Conservation (phyloP, 2,888 invertebrate genomes). For the Blera fallax region DNA sequence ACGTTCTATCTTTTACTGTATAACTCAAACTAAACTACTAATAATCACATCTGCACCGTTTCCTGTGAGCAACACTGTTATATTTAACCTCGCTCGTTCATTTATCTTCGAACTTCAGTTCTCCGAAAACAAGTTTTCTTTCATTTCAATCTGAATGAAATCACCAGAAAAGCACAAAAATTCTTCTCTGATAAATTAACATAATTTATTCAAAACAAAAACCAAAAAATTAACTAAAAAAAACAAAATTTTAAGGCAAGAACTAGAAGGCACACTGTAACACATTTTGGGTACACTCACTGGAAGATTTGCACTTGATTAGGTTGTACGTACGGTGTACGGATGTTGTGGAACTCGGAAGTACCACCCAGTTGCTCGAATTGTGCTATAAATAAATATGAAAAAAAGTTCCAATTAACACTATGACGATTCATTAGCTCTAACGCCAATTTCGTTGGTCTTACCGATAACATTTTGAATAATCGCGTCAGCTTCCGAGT, state of each 20-base stretch:
- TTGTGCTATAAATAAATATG: conserved; percentile 74
- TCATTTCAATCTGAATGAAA: neutral
- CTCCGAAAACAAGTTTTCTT: conserved; percentile 1
- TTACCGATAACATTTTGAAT: conserved; percentile 44
- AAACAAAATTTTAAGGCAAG: conserved; percentile 1
- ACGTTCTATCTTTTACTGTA: too few species aligned
- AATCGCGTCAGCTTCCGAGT: conserved; percentile 42
- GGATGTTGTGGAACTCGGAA: conserved; percentile 74
- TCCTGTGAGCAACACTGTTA: neutral
- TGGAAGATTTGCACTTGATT: conserved; percentile 16
- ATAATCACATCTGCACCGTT: neutral
- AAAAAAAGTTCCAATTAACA: neutral
- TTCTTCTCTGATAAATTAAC: conserved; percentile 30
- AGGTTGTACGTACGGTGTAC: neutral
- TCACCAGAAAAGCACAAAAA: neutral
- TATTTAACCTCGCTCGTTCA: neutral
- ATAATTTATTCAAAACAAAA: conserved; percentile 43
- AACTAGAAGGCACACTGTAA: conserved; percentile 7
- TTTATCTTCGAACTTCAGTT: neutral
- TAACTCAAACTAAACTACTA: neutral
- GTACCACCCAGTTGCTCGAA: conserved; percentile 77
- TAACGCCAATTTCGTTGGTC: neutral
- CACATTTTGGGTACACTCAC: neutral
- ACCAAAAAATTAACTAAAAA: conserved; percentile 10
- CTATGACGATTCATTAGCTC: neutral